Percentiles rank a stretch among this genome's conserved stretches.
Conservation (phyloP, 2,113 vertebrate genomes). For the Tragelaphus strepsiceros region DNA sequence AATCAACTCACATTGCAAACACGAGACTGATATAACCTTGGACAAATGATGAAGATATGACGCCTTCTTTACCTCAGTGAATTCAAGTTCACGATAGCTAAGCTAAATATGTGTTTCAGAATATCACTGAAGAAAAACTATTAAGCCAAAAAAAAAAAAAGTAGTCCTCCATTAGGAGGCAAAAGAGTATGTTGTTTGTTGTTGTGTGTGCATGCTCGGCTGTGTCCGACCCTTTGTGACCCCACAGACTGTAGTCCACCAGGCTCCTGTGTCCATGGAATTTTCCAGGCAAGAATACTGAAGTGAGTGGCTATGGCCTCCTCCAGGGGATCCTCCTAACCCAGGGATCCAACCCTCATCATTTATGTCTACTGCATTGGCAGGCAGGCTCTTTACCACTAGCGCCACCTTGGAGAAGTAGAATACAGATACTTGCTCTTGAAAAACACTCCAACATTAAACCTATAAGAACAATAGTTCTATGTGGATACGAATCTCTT, state of each 20-base stretch:
- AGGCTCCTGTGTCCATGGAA: not conserved
- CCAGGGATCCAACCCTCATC: not conserved
- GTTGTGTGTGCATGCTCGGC: rapidly evolving
- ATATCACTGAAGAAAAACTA: not conserved
- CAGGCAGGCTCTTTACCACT: not conserved
- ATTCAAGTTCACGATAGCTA: not conserved
- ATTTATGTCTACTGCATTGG: not conserved
- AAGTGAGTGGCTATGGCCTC: not conserved
- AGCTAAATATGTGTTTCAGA: not conserved
- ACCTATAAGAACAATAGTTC: not conserved
- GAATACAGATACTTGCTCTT: not conserved
- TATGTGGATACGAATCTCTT: not conserved
- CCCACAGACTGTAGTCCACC: not conserved
- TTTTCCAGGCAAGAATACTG: not conserved
- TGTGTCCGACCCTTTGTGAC: not conserved
- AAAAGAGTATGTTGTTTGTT: not conserved
- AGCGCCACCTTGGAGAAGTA: not conserved
- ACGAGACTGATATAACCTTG: not conserved
- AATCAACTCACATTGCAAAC: not conserved
- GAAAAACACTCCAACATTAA: not conserved
- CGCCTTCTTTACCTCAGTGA: not conserved
- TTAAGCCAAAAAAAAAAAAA: not conserved
- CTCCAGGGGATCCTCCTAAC: not conserved
- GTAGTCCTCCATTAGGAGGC: not conserved
- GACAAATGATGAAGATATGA: not conserved